phyloP scores from a whole-genome alignment of 2,113 vertebrate genomes.

The Corythaeola cristata region DNA sequence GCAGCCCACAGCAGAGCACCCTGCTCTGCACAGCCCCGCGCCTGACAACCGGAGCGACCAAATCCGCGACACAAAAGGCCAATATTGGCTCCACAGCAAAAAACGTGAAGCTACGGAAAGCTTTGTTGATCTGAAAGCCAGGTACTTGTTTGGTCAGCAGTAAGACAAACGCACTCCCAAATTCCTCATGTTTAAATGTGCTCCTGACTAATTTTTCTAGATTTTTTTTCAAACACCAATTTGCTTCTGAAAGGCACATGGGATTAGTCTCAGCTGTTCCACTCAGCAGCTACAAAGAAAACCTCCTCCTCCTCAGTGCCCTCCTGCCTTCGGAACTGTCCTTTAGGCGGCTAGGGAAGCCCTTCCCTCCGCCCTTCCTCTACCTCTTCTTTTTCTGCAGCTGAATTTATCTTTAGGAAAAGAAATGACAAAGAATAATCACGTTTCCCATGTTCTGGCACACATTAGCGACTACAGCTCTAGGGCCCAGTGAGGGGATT shows the following conservation, averaged over 20 bases:
- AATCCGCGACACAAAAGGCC: background rate
- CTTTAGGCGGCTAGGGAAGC: background rate
- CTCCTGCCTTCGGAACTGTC: background rate
- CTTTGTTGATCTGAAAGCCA: background rate
- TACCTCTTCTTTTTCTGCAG: background rate
- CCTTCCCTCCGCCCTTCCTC: background rate
- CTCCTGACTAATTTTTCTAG: background rate
- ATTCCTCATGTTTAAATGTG: background rate
- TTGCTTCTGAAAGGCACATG: background rate
- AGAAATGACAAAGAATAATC: constrained; percentile 4
- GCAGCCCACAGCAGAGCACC: background rate
- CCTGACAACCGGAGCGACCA: background rate
- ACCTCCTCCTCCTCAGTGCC: background rate
- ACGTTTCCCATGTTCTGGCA: constrained; percentile 11
- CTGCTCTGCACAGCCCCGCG: accelerated
- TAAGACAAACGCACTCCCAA: background rate
- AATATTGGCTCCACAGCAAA: background rate
- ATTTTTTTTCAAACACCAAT: background rate
- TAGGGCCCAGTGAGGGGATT: constrained; percentile 42
- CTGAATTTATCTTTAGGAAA: constrained; percentile 44
- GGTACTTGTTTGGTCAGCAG: background rate
- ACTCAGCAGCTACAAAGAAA: background rate
- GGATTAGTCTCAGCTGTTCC: background rate
- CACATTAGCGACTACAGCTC: constrained; percentile 25
- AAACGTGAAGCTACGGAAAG: background rate